Evolutionary conservation across 2,888 invertebrate species (phyloP).

Genomic region (Eudemis profundana): DNA sequence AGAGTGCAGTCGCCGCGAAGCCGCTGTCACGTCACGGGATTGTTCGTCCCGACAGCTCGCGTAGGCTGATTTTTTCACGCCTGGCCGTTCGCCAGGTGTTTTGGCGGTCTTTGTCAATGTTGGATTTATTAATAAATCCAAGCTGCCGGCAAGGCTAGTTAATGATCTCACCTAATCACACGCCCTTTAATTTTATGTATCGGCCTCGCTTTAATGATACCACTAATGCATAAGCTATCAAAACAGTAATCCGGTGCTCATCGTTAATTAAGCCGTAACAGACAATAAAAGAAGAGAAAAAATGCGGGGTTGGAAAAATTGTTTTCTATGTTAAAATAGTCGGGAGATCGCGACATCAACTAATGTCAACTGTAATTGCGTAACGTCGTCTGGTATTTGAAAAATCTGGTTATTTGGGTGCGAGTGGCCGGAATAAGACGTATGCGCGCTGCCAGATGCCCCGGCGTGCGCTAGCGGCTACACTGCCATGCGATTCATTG

Average conservation of each 20-base stretch:
- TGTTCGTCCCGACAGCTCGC: conserved; percentile 44
- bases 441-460: conserved; percentile 66
- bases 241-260: conserved; percentile 31
- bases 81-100: conserved; percentile 78
- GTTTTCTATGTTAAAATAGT: conserved; percentile 15
- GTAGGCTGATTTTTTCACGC: conserved; percentile 71
- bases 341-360: conserved; percentile 48
- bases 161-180: conserved; percentile 60
- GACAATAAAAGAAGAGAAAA: conserved; percentile 4
- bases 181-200: conserved; percentile 53
- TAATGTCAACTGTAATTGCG: conserved; percentile 64
- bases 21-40: conserved; percentile 28
- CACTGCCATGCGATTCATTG: conserved; percentile 30
- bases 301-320: conserved; percentile 5
- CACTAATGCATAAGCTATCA: conserved; percentile 23
- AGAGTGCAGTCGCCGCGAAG: conserved; percentile 41
- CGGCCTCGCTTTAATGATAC: conserved; percentile 46
- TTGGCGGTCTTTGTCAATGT: conserved; percentile 86
- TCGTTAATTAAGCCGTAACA: conserved; percentile 4
- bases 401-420: conserved; percentile 75
- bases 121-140: conserved; percentile 83
- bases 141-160: conserved; percentile 64
- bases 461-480: conserved; percentile 47
- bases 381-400: conserved; percentile 75
- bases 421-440: conserved; percentile 74